These are phyloP conservation scores for Thymelicus lineola DNA, from an alignment of 2,888 invertebrate species.

Conservation along the genomic window DNA sequence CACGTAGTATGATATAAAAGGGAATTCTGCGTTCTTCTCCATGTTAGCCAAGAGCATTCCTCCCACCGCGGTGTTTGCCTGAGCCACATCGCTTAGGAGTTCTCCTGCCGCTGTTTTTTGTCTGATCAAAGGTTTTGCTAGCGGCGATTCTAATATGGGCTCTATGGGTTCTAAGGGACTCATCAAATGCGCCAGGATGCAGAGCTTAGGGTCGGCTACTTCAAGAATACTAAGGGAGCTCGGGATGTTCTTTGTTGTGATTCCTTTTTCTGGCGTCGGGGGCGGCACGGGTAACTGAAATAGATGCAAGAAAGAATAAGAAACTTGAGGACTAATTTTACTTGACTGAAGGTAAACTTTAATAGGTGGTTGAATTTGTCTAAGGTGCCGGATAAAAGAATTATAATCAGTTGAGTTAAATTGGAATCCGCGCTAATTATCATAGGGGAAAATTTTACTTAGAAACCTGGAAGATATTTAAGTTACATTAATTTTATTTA, in stretches of 20 bases:
- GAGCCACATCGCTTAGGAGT: constrained; percentile 89
- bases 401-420: too few relatives aligned
- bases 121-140: constrained; percentile 91
- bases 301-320: neutral
- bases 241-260: constrained; percentile 86
- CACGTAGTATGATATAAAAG: constrained; percentile 95
- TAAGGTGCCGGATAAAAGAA: too few relatives aligned
- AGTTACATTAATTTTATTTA: too few relatives aligned
- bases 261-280: constrained; percentile 86
- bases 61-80: constrained; percentile 90
- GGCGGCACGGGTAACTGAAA: constrained; percentile 86
- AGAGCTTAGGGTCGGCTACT: constrained; percentile 95
- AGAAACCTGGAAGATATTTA: too few relatives aligned
- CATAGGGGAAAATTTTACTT: too few relatives aligned
- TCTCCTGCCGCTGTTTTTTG: constrained; percentile 92
- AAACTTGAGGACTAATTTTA: neutral
- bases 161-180: constrained; percentile 94
- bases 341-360: neutral
- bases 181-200: constrained; percentile 95
- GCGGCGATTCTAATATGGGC: constrained; percentile 93
- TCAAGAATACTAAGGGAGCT: constrained; percentile 90
- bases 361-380: too few relatives aligned
- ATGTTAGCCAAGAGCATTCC: constrained; percentile 96
- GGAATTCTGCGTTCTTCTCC: constrained; percentile 95
- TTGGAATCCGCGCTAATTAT: too few relatives aligned